A percentile compares a stretch with the other conserved stretches of the same genome.
Evolutionary conservation across 1,140 invertebrate genomes (phyloP).

Genomic region (Lerema accius): DNA sequence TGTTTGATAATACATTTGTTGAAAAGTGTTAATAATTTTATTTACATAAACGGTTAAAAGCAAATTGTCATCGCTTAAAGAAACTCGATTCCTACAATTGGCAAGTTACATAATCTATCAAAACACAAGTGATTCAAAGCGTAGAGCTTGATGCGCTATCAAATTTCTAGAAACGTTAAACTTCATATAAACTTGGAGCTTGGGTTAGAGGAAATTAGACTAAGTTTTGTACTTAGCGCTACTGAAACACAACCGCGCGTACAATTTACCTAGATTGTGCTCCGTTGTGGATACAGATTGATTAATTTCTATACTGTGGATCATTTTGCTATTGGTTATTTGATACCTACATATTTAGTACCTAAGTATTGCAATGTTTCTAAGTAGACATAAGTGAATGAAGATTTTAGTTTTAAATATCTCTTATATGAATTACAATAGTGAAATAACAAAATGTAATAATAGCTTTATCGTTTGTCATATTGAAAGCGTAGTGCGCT

Average conservation of each 20-base stretch:
- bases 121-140: slow-evolving; percentile 1
- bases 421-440: too few species aligned
- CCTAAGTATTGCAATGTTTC: too few species aligned
- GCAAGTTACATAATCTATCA: slow-evolving; percentile 4
- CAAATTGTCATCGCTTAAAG: slow-evolving; percentile 11
- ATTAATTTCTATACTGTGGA: slow-evolving; percentile 1
- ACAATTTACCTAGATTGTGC: slow-evolving; percentile 16
- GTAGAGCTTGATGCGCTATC: slow-evolving; percentile 37
- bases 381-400: too few species aligned
- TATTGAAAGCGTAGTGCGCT: background rate
- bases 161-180: slow-evolving; percentile 38
- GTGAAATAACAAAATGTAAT: too few species aligned
- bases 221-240: slow-evolving; percentile 31
- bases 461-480: background rate
- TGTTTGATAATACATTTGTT: too few species aligned
- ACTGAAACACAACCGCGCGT: slow-evolving; percentile 22
- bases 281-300: slow-evolving; percentile 4
- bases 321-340: too few species aligned
- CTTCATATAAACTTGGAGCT: slow-evolving; percentile 36
- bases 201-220: slow-evolving; percentile 32
- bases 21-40: too few species aligned
- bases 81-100: slow-evolving; percentile 2
- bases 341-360: too few species aligned
- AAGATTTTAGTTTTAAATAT: too few species aligned
- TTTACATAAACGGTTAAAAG: slow-evolving; percentile 19